Base-by-base conservation (phyloP, 1,140 invertebrate genomes). In the Oedothorax gibbosus region DNA sequence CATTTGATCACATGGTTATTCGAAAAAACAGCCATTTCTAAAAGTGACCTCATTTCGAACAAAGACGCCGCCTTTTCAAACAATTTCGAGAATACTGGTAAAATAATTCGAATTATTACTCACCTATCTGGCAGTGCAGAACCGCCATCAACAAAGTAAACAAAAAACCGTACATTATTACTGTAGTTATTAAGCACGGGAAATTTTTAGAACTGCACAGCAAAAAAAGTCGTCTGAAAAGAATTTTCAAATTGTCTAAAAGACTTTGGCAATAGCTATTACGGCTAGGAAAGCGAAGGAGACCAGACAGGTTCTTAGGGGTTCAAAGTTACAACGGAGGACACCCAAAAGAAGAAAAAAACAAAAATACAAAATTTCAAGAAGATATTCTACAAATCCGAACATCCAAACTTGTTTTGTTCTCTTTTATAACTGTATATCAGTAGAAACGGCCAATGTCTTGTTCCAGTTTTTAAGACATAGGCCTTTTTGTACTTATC, bases 251-350 rank as follows among this genome's bases (percentile, higher is more conserved):
- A 14, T 75, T 57, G 72, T 75, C 21, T n/a, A 7, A n/a, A 57
- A 57, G 72, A 75, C 54, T 57, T 35, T 21, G n/a, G 72, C 72
- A 75, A 18, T 10, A 2, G 0, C 20, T 57, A 60, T 75, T 57
- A 56, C 20, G 72, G 72, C 21, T 75, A 57, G 14, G 8, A 56
- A 7, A 12, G 20, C 14, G 7, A 57, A 57, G 54, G 54, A 14
- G 18, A 0, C 49, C 71, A 75, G 72, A 75, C 72, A 75, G 72
- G 72, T 75, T 75, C 51, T 21, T 57, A 75, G 57, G 53, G 57
- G 72, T 75, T 75, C 72, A 75, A 35, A 75, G 72, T 49, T 35
- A 75, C 10, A 56, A 11, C 18, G 35, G 35, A 75, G 54, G 54
- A 57, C 54, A 12, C 54, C 7, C 6, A 51, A 71, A 71, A 60